A percentile compares a stretch with the other conserved stretches of the same genome.
phyloP scores from a whole-genome alignment of 2,888 invertebrate genomes.

The Rambutsinella grinnellia region DNA sequence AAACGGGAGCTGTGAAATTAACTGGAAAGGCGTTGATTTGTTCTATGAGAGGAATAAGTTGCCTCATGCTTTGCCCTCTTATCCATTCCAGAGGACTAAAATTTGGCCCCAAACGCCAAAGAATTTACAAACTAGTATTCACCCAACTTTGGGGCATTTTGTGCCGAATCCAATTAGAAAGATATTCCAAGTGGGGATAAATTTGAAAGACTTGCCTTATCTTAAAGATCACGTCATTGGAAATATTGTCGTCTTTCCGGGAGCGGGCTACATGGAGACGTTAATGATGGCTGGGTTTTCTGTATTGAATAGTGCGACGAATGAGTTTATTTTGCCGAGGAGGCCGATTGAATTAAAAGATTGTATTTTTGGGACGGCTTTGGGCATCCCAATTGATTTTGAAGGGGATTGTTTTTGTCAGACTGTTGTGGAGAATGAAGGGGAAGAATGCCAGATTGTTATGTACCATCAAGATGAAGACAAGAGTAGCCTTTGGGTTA shows the following conservation, averaged over 20 bases:
- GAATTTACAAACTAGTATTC: not conserved
- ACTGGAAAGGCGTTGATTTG: constrained; percentile 20
- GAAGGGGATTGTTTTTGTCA: constrained; percentile 9
- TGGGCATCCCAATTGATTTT: constrained; percentile 14
- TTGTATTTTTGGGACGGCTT: not conserved
- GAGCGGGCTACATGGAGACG: constrained; percentile 16
- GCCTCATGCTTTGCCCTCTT: constrained; percentile 3
- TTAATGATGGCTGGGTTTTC: constrained; percentile 9
- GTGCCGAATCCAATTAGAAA: not conserved
- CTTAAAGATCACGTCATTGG: constrained; percentile 17
- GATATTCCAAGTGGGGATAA: not conserved
- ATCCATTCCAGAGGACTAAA: constrained; percentile 15
- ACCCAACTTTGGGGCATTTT: constrained; percentile 18
- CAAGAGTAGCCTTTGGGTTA: constrained; percentile 23
- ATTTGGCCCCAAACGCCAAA: constrained; percentile 13
- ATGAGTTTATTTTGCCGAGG: constrained; percentile 1
- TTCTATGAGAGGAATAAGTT: constrained; percentile 2
- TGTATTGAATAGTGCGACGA: not conserved
- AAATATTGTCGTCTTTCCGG: not conserved
- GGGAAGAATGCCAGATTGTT: not conserved
- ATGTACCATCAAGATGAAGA: not conserved
- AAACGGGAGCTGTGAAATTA: not conserved
- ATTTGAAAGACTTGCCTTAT: not conserved
- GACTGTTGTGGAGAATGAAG: not conserved
- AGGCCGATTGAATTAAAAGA: constrained; percentile 4